Evolutionary conservation across 2,888 invertebrate genomes (phyloP), one percentile per base, ranked within the genome.

Genomic region (Temnothorax unifasciatus): DNA sequence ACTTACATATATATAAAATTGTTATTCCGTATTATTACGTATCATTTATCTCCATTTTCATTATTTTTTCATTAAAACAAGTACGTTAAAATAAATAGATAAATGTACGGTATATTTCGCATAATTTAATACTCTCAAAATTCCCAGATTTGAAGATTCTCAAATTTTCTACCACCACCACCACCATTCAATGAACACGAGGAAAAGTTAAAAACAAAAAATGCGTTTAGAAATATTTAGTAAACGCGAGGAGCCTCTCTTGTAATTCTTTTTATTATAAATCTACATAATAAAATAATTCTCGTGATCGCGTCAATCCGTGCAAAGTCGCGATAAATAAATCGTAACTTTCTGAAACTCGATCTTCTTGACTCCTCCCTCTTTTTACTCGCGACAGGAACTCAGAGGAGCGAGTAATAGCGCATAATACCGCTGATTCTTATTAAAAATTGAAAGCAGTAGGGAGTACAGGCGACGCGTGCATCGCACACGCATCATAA

Each of bases 361-460:
- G 34, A 47, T 79, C 59, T 59, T 81, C 79, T 59, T 9, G 21
- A 59, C 47, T 71, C 54, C 59, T 47, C 21, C 9, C 44, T 50
- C 54, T 38, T 34, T 66, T 85, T 44, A 9, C 25, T 21, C 59
- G 54, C 44, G 54, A 74, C 25, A 57, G 73, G 29, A 83, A 79
- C 66, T 83, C 44, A 87, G 82, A 79, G 69, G 85, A 83, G 82
- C 84, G 88, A 84, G 85, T 79, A 59, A 76, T 59, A 61, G 63
- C 82, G 52, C 79, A 50, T 76, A 69, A 50, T 79, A 66, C 66
- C 86, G 57, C 44, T 25, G 38, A 34, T 77, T 76, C 90, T 82
- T 85, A 59, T 83, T 71, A 77, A 88, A 91, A 92, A 93, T 92
- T 92, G 90, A 91, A 92, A 93, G 90, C 83, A 87, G 91, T 92